Base-by-base conservation (phyloP, 2,113 vertebrate genomes). In the Lycaon pictus region DNA sequence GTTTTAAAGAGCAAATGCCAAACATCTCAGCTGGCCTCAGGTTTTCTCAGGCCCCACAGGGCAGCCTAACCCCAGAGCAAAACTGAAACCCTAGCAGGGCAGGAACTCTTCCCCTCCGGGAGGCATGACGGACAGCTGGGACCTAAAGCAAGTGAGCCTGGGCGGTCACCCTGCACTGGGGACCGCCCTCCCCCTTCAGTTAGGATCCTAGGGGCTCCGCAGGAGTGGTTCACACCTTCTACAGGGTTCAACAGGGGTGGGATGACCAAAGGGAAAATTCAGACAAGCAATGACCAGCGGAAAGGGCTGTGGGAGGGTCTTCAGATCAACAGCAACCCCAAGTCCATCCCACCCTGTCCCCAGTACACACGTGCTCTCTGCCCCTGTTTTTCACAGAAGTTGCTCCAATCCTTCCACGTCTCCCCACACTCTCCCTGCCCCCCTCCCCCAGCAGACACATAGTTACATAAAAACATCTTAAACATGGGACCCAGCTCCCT, bases 401-500 rank as follows among this genome's bases (percentile, higher is more conserved):
- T 65, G 51, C 27, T 76, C 72, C 48, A 80, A 85, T 62, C 43
- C 22, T 20, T 87, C 35, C 16, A 48, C 80, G 35, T 5, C 16
- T 67, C 12, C n/a, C 65, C 23, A 88, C 11, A 62, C 10, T 11
- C 67, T 92, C 77, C 92, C 63, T 88, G 58, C 20, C 27, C 27
- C 29, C 80, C 83, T 6, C 43, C 43, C 43, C 43, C 43, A n/a
- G 32, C 62, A 43, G n/a, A 93, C 67, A 91, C 62, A 79, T 12
- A 84, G 81, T 97, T 65, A 96, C 87, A 95, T 83, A 93, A 96
- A 93, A 71, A 93, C 60, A 86, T 81, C 65, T 79, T 71, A 87
- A 96, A 95, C 48, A 17, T 6, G 86, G 76, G 76, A 53, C n/a
- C 76, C 88, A 92, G 88, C 17, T 97, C 93, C 96, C 67, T 83